A percentile compares a stretch with the other conserved stretches of the same genome.
These are phyloP conservation scores for Pseudopodoces humilis DNA, from an alignment of 2,113 vertebrate genomes.

Conservation along the genomic window DNA sequence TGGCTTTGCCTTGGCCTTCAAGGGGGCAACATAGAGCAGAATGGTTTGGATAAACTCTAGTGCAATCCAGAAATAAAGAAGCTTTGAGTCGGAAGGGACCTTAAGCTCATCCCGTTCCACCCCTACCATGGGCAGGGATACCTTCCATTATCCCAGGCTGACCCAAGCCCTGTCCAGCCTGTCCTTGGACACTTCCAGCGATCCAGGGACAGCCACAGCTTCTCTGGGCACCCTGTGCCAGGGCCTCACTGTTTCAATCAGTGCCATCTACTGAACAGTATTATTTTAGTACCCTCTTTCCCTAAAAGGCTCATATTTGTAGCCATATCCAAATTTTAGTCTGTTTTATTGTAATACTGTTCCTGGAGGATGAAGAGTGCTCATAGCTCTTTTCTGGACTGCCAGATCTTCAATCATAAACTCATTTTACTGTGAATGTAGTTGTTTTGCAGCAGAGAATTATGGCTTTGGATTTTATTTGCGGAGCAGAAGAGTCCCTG, in stretches of 20 bases:
- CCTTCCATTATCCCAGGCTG: accelerated
- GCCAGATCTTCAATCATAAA: neutral
- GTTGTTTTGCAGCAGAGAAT: neutral
- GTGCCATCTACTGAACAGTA: neutral
- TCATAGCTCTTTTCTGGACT: neutral
- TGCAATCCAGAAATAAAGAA: neutral
- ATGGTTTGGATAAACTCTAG: neutral
- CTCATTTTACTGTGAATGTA: neutral
- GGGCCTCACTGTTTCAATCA: neutral
- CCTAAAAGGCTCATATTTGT: neutral
- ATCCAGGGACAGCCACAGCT: neutral
- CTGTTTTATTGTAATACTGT: neutral
- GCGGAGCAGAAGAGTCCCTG: neutral
- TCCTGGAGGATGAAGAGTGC: neutral
- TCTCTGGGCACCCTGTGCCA: neutral
- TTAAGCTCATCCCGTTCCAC: neutral
- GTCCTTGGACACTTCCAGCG: neutral
- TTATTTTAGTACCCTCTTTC: neutral
- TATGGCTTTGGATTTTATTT: neutral
- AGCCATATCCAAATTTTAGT: neutral
- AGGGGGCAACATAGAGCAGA: neutral
- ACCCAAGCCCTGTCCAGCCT: accelerated
- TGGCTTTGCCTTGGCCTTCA: neutral
- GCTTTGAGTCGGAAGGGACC: neutral
- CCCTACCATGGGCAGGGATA: neutral